Evolutionary conservation across 2,797 vertebrate species (phyloP).

Genomic region (Xiphophorus birchmanni): DNA sequence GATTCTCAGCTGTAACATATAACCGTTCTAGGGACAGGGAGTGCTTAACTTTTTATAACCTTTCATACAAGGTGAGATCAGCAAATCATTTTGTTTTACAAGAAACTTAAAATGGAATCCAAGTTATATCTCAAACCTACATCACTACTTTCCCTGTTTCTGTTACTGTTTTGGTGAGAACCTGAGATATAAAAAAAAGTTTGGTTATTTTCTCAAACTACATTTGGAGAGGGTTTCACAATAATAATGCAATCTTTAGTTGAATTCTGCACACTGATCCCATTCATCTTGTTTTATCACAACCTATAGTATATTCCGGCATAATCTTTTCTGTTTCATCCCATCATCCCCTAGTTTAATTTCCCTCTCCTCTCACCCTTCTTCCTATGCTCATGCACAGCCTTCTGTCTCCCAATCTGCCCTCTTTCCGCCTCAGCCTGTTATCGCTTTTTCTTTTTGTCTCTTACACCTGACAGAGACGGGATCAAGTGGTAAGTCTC

Average conservation of each 20-base stretch:
- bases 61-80: slow-evolving; percentile 17
- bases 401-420: slow-evolving; percentile 66
- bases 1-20: slow-evolving; percentile 34
- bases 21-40: slow-evolving; percentile 1
- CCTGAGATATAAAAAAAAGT: slow-evolving; percentile 7
- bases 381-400: slow-evolving; percentile 56
- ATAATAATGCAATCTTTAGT: slow-evolving; percentile 20
- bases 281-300: slow-evolving; percentile 32
- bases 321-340: slow-evolving; percentile 58
- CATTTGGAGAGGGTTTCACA: slow-evolving; percentile 40
- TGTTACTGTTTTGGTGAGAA: slow-evolving; percentile 23
- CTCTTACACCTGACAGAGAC: slow-evolving; percentile 72
- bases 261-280: slow-evolving; percentile 44
- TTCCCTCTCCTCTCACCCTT: slow-evolving; percentile 39
- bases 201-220: slow-evolving; percentile 34
- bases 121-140: slow-evolving; percentile 29
- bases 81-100: slow-evolving; percentile 9
- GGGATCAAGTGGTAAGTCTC: slow-evolving; percentile 77
- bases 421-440: slow-evolving; percentile 21
- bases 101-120: slow-evolving; percentile 24
- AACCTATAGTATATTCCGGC: slow-evolving; percentile 22
- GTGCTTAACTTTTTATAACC: neutral
- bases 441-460: slow-evolving; percentile 65
- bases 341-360: slow-evolving; percentile 54
- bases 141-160: slow-evolving; percentile 25